Percentiles rank a stretch among this genome's conserved stretches.
phyloP scores from a whole-genome alignment of 2,797 vertebrate species.

The Bufotes viridis region DNA sequence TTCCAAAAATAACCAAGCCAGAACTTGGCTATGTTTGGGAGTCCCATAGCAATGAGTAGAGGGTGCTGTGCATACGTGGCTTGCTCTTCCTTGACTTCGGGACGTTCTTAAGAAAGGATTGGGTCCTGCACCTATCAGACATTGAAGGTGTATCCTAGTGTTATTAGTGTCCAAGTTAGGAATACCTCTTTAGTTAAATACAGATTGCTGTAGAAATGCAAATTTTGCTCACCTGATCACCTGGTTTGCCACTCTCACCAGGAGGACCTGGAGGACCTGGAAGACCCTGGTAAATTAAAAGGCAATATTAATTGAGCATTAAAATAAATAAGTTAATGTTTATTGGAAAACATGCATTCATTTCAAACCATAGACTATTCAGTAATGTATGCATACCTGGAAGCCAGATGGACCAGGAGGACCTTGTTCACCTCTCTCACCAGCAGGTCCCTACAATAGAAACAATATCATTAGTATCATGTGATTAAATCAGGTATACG shows the following conservation, averaged over 20 bases:
- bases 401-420: constrained; percentile 94
- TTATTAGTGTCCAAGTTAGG: too few species aligned
- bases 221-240: constrained; percentile 84
- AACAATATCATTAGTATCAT: background rate
- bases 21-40: too few species aligned
- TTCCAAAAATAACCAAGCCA: too few species aligned
- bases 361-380: background rate
- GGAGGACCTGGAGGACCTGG: constrained; percentile 93
- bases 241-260: constrained; percentile 92
- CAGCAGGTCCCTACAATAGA: constrained; percentile 82
- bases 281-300: constrained; percentile 81
- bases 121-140: too few species aligned
- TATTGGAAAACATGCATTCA: background rate
- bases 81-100: too few species aligned
- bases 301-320: background rate
- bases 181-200: too few species aligned
- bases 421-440: constrained; percentile 96
- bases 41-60: too few species aligned
- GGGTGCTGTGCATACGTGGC: too few species aligned
- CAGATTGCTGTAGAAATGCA: background rate
- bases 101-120: too few species aligned
- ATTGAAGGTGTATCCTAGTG: too few species aligned
- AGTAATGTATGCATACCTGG: constrained; percentile 79
- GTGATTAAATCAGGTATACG: background rate
- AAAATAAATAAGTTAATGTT: background rate